Evolutionary conservation across 2,113 vertebrate species (phyloP).

Genomic region (Hypocryptadius cinnamomeus): DNA sequence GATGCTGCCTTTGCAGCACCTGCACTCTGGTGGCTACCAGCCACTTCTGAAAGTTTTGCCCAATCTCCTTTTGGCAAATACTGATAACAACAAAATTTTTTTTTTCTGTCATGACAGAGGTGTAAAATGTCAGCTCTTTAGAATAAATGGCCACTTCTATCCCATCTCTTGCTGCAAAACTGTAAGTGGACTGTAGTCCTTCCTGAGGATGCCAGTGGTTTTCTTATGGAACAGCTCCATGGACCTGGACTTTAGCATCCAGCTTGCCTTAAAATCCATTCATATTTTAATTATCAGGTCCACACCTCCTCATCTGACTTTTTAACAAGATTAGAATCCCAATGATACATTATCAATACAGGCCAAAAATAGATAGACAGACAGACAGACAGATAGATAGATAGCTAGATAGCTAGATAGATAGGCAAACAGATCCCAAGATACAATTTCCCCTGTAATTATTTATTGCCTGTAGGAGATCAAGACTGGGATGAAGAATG

Average conservation of each 20-base stretch:
- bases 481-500: not conserved
- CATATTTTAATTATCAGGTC: not conserved
- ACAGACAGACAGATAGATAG: not conserved
- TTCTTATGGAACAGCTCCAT: too few relatives aligned
- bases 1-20: not conserved
- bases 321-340: not conserved
- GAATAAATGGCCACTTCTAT: not conserved
- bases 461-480: not conserved
- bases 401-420: not conserved
- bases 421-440: not conserved
- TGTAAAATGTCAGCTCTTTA: not conserved
- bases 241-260: not conserved
- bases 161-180: not conserved
- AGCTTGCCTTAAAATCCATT: not conserved
- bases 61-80: not conserved
- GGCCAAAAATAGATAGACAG: not conserved
- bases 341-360: not conserved
- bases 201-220: not conserved
- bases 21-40: not conserved
- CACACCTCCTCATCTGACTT: not conserved
- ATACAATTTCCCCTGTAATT: not conserved
- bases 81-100: not conserved
- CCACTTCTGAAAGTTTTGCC: not conserved
- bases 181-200: accelerated
- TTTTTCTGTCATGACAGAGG: not conserved